These are phyloP conservation scores for Scaptomyza tumidula DNA, from an alignment of 2,888 invertebrate species.

Conservation along the genomic window DNA sequence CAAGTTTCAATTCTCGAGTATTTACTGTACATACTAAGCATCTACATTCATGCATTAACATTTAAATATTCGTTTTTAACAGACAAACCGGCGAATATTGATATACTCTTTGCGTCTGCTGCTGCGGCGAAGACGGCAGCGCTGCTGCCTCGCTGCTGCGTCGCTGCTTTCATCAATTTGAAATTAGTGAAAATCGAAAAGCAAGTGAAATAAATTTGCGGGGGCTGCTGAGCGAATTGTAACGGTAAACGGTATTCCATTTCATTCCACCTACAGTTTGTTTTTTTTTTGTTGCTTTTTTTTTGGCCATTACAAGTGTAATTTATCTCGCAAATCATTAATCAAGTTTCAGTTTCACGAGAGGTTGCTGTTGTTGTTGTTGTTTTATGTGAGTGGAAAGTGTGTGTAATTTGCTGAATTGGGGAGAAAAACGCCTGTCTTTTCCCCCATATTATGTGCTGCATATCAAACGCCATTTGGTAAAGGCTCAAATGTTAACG, in stretches of 20 bases:
- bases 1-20: not conserved
- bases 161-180: conserved; percentile 76
- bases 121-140: conserved; percentile 24
- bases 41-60: not conserved
- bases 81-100: conserved; percentile 62
- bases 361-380: conserved; percentile 18
- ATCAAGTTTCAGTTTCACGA: conserved; percentile 57
- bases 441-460: conserved; percentile 9
- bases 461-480: conserved; percentile 48
- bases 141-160: conserved; percentile 34
- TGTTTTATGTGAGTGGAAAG: conserved; percentile 26
- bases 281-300: conserved; percentile 10
- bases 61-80: conserved; percentile 10
- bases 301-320: conserved; percentile 75
- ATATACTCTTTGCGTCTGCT: conserved; percentile 45
- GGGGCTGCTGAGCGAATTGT: conserved; percentile 56
- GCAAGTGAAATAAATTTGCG: conserved; percentile 68
- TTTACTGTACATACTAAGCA: not conserved
- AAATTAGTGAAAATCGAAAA: conserved; percentile 77
- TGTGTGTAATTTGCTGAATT: conserved; percentile 38
- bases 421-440: conserved; percentile 20
- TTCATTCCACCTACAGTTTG: conserved; percentile 45
- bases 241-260: conserved; percentile 47
- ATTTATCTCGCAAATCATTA: conserved; percentile 79
- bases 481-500: conserved; percentile 52